Conservation (phyloP, 2,888 invertebrate genomes). For the Resseliella maxima region DNA sequence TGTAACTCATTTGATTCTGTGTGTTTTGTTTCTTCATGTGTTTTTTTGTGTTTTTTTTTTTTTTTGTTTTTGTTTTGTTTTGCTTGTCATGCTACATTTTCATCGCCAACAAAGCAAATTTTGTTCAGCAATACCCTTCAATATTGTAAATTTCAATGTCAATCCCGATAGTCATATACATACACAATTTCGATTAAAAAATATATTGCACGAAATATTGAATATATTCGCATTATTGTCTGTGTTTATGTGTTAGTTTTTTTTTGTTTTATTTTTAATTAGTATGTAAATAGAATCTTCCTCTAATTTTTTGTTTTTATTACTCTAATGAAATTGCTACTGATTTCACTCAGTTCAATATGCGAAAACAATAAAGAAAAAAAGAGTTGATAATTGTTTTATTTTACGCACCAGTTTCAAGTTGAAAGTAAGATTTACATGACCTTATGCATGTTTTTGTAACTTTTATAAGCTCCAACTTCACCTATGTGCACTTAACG, state of each 20-base stretch:
- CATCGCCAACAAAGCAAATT: constrained; percentile 49
- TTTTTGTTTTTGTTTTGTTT: background rate
- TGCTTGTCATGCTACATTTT: background rate
- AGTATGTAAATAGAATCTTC: background rate
- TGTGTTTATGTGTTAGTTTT: too few relatives aligned
- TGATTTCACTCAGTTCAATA: background rate
- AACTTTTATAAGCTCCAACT: constrained; percentile 26
- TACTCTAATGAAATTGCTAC: background rate
- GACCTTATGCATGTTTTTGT: constrained; percentile 20
- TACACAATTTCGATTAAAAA: background rate
- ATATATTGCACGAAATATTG: background rate
- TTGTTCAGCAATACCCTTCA: constrained; percentile 3
- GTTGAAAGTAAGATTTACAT: constrained; percentile 47
- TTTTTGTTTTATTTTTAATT: background rate
- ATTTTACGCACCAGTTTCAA: constrained; percentile 41
- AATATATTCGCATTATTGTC: background rate
- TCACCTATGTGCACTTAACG: constrained; percentile 33
- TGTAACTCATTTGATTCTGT: background rate
- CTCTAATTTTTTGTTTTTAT: background rate
- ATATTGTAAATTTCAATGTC: constrained; percentile 29
- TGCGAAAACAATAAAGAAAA: background rate
- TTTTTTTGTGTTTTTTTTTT: background rate
- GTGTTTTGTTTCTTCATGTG: background rate
- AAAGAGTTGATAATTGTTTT: background rate
- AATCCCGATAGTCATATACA: constrained; percentile 3